phyloP scores from a whole-genome alignment of 1,140 invertebrate genomes.

The Drosophila cardini region DNA sequence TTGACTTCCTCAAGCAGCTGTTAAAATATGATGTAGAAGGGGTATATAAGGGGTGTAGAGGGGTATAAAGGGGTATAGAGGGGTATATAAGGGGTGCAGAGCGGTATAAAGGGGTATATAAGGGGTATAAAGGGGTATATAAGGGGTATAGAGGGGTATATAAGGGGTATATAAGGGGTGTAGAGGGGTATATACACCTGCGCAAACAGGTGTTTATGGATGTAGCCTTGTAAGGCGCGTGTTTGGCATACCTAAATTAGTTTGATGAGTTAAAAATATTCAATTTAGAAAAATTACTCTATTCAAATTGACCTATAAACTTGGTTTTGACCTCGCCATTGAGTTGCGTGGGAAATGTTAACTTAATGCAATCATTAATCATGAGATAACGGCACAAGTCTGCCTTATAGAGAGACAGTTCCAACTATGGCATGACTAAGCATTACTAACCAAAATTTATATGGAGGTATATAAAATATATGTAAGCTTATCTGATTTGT shows the following conservation, averaged over 20 bases:
- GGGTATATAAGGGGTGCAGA: too few relatives aligned
- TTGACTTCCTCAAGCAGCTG: conserved; percentile 23
- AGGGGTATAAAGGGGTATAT: too few relatives aligned
- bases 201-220: conserved; percentile 5
- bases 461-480: neutral
- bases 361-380: conserved; percentile 38
- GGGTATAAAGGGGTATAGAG: too few relatives aligned
- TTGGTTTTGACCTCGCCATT: conserved; percentile 1
- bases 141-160: too few relatives aligned
- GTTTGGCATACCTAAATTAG: conserved; percentile 24
- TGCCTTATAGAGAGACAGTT: neutral
- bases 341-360: conserved; percentile 32
- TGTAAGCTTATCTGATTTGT: conserved; percentile 21
- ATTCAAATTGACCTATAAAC: conserved; percentile 23
- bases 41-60: too few relatives aligned
- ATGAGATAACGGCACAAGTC: conserved; percentile 22
- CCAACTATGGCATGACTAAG: neutral
- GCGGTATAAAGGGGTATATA: too few relatives aligned
- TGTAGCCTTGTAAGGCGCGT: conserved; percentile 29
- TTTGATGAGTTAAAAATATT: conserved; percentile 9
- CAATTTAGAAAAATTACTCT: neutral
- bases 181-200: neutral
- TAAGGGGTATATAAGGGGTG: too few relatives aligned
- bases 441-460: neutral
- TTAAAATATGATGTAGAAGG: too few relatives aligned